Conservation (phyloP, 2,797 vertebrate species). For the Chaunax sp. region DNA sequence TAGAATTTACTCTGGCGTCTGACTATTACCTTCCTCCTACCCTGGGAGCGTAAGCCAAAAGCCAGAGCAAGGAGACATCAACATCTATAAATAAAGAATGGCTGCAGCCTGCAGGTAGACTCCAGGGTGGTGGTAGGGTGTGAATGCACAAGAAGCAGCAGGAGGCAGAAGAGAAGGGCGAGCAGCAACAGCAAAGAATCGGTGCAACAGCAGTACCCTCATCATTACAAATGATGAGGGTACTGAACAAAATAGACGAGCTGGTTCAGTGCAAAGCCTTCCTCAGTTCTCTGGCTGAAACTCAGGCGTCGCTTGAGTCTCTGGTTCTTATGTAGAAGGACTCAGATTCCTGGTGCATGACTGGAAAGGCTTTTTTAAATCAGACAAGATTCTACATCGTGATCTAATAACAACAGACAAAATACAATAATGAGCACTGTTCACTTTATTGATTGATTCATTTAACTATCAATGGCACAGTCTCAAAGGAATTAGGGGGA, state of each 20-base stretch:
- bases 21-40: too few relatives aligned
- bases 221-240: conserved; percentile 29
- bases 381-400: background rate
- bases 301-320: conserved; percentile 24
- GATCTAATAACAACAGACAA: background rate
- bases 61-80: conserved; percentile 46
- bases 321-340: conserved; percentile 20
- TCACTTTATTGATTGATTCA: conserved; percentile 64
- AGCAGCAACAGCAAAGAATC: conserved; percentile 19
- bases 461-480: conserved; percentile 29
- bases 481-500: conserved; percentile 28
- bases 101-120: conserved; percentile 41
- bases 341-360: background rate
- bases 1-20: too few relatives aligned
- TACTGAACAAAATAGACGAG: conserved; percentile 32
- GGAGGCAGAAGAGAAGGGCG: conserved; percentile 19
- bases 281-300: conserved; percentile 22
- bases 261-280: conserved; percentile 37
- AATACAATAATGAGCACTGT: conserved; percentile 8
- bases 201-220: too few relatives aligned
- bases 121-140: background rate
- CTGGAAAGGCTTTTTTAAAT: background rate
- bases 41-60: too few relatives aligned
- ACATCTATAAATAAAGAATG: conserved; percentile 60
- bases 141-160: conserved; percentile 45